Evolutionary conservation across 1,140 invertebrate genomes (phyloP), one percentile per base, ranked within the genome.

Genomic region (Zaprionus camerounensis): DNA sequence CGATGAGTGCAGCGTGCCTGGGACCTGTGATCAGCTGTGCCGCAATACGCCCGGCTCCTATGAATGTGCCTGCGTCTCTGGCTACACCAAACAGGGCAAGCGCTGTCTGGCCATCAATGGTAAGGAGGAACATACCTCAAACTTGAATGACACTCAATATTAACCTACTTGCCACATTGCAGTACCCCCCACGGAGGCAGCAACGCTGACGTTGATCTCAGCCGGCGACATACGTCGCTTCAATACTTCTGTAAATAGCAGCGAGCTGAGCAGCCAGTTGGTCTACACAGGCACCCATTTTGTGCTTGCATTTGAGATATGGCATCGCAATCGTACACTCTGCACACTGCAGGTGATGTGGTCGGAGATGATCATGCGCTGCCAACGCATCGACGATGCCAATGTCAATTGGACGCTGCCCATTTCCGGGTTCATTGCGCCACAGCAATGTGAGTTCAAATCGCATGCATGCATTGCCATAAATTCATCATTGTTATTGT

Each of bases 1-100:
- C 36, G 94, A 97, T 92, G 96, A 97, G 92, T 97, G 97, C 92
- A 86, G 92, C 68, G 90, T 94, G 63, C 95, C 97, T 71, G 95
- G 95, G 26, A 94, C 95, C 15, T 98, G 97, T 93, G 96, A 97
- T 83, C 97, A 98, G 92, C 80, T 94, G 20, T 98, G 98, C 92
- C 94, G 92, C 67, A 97, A 98, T 92, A 95, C 94, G 11, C 93
- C 93, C 7, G 96, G 96, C 51, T 95, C 95, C 41, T 97, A 94
- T 93, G 92, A 93, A 22, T 98, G 97, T 93, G 94, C 94, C 51
- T 98, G 98, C 94, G 95, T 95, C 2, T 91, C 94, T 7, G 97
- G 97, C 2, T 98, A 98, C 93, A 91, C 92, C 65, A 94, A 94
- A 69, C 69, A 91, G 31, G 94, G 94, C 76, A 92, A 91, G 22